phyloP scores from a whole-genome alignment of 1,140 invertebrate species.

The Drosophila littoralis region DNA sequence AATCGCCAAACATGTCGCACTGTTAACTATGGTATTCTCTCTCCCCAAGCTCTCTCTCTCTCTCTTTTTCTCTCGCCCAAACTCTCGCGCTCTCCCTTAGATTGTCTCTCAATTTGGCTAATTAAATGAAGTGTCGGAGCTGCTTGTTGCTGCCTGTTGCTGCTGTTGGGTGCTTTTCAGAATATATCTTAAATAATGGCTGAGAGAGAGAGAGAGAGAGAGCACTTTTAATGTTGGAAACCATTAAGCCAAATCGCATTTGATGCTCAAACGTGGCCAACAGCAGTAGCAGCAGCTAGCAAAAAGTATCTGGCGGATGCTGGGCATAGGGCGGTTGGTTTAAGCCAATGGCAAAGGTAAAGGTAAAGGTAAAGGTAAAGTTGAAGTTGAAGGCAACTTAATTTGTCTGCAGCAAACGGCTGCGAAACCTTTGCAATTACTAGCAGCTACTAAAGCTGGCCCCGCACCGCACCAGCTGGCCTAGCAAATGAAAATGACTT shows the following conservation, averaged over 20 bases:
- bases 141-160: slow-evolving; percentile 6
- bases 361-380: slow-evolving; percentile 14
- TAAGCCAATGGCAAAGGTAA: slow-evolving; percentile 8
- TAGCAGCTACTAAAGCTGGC: slow-evolving; percentile 6
- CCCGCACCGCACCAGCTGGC: too few species aligned
- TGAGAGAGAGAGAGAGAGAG: background rate
- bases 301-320: too few species aligned
- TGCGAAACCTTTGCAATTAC: slow-evolving; percentile 73
- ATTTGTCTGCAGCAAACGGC: slow-evolving; percentile 65
- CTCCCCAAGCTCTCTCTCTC: background rate
- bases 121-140: slow-evolving; percentile 36
- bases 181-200: slow-evolving; percentile 24
- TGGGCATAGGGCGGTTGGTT: background rate
- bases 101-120: slow-evolving; percentile 46
- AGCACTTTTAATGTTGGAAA: slow-evolving; percentile 41
- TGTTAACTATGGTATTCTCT: background rate
- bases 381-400: slow-evolving; percentile 55
- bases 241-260: slow-evolving; percentile 51
- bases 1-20: slow-evolving; percentile 7
- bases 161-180: background rate
- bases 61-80: background rate
- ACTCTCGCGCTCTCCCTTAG: background rate
- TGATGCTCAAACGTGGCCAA: slow-evolving; percentile 32
- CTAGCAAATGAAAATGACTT: slow-evolving; percentile 8
- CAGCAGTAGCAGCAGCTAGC: slow-evolving; percentile 2